These are phyloP conservation scores for Melanargia galathea DNA, from an alignment of 2,888 invertebrate genomes.

Conservation along the genomic window DNA sequence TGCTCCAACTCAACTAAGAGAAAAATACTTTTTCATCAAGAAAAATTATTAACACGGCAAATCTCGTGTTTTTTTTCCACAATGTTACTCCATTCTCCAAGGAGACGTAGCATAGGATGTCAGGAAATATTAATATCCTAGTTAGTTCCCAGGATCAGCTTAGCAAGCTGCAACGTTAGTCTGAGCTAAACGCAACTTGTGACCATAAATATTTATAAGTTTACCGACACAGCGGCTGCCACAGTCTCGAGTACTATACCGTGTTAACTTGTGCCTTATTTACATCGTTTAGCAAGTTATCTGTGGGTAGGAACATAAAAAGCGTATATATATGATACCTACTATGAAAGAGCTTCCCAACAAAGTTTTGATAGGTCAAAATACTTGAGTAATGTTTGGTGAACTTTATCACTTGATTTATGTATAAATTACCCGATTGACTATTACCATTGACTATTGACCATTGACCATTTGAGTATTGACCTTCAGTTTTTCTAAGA, in stretches of 20 bases:
- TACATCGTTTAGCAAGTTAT: conserved; percentile 21
- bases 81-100: too few relatives aligned
- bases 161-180: conserved; percentile 5
- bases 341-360: neutral
- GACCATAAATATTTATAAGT: conserved; percentile 25
- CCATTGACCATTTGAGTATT: too few relatives aligned
- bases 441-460: too few relatives aligned
- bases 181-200: conserved; percentile 19
- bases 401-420: too few relatives aligned
- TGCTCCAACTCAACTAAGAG: too few relatives aligned
- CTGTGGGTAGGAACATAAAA: neutral
- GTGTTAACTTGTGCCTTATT: conserved; percentile 18
- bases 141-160: conserved; percentile 7
- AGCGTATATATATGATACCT: neutral
- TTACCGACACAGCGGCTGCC: conserved; percentile 21
- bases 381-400: too few relatives aligned
- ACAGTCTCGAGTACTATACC: conserved; percentile 5
- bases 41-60: neutral
- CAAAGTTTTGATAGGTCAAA: neutral
- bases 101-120: neutral
- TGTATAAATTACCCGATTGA: too few relatives aligned
- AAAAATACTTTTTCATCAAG: too few relatives aligned
- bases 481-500: too few relatives aligned
- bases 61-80: too few relatives aligned
- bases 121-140: neutral